These are phyloP conservation scores for Sebastes itinus DNA, from an alignment of 2,797 vertebrate genomes.

Conservation along the genomic window DNA sequence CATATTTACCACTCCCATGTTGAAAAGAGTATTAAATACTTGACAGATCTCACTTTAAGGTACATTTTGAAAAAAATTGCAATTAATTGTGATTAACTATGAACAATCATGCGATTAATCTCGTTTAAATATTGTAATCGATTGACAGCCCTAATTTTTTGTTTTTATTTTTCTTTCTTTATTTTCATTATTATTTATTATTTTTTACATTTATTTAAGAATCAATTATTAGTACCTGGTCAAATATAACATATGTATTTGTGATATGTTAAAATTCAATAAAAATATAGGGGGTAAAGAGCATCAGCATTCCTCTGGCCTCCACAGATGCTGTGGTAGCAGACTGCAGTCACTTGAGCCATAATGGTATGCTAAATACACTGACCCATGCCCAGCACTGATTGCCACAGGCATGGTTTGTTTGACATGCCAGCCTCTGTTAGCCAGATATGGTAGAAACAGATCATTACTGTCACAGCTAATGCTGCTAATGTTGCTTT, in stretches of 20 bases:
- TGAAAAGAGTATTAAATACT: too few relatives aligned
- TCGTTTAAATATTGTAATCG: too few relatives aligned
- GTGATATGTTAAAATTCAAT: background rate
- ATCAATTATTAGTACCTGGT: background rate
- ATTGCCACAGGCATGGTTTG: slow-evolving; percentile 65
- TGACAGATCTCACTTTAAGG: too few relatives aligned
- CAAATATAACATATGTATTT: background rate
- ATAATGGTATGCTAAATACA: slow-evolving; percentile 31
- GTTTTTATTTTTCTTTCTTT: too few relatives aligned
- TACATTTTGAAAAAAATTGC: too few relatives aligned
- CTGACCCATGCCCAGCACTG: slow-evolving; percentile 49
- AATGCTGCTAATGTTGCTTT: slow-evolving; percentile 58
- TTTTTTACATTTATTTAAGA: too few relatives aligned
- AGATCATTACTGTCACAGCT: slow-evolving; percentile 69
- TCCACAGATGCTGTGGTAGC: background rate
- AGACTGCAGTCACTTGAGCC: slow-evolving; percentile 20
- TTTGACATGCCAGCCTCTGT: slow-evolving; percentile 61
- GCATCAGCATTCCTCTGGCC: background rate
- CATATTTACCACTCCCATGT: too few relatives aligned
- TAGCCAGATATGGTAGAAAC: slow-evolving; percentile 48
- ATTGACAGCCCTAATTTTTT: too few relatives aligned
- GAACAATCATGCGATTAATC: too few relatives aligned
- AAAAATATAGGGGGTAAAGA: background rate
- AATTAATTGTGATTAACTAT: too few relatives aligned
- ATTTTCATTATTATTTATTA: too few relatives aligned